phyloP scores from a whole-genome alignment of 1,140 invertebrate genomes.

The Pissodes strobi region DNA sequence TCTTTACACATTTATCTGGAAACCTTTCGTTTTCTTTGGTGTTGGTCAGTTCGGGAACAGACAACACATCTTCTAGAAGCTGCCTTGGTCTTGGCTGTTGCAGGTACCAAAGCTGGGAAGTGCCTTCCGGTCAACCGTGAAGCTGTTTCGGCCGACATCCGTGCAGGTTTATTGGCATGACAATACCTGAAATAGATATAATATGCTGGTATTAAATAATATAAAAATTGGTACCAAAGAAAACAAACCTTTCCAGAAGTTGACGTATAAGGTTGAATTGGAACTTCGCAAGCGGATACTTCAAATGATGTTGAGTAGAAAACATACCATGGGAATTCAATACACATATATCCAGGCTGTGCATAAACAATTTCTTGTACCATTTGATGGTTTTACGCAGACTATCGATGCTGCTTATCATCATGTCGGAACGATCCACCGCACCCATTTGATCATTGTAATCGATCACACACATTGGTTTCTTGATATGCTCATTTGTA shows the following conservation, averaged over 20 bases:
- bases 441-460: conserved; percentile 52
- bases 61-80: too few relatives aligned
- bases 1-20: conserved; percentile 29
- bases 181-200: too few relatives aligned
- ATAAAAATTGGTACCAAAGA: too few relatives aligned
- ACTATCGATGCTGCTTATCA: conserved; percentile 41
- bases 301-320: background rate
- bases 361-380: conserved; percentile 51
- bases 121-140: too few relatives aligned
- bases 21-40: conserved; percentile 17
- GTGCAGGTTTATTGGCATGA: too few relatives aligned
- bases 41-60: too few relatives aligned
- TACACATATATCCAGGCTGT: conserved; percentile 42
- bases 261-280: conserved; percentile 19
- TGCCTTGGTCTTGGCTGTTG: too few relatives aligned
- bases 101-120: too few relatives aligned
- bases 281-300: conserved; percentile 16
- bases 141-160: too few relatives aligned
- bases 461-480: conserved; percentile 43
- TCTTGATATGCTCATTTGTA: conserved; percentile 38
- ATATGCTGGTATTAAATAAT: too few relatives aligned
- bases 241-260: too few relatives aligned
- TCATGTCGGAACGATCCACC: conserved; percentile 51
- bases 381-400: conserved; percentile 45
- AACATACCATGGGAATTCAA: conserved; percentile 43